Conservation (phyloP, 2,797 vertebrate species). For the Brachyrhaphis roseni region DNA sequence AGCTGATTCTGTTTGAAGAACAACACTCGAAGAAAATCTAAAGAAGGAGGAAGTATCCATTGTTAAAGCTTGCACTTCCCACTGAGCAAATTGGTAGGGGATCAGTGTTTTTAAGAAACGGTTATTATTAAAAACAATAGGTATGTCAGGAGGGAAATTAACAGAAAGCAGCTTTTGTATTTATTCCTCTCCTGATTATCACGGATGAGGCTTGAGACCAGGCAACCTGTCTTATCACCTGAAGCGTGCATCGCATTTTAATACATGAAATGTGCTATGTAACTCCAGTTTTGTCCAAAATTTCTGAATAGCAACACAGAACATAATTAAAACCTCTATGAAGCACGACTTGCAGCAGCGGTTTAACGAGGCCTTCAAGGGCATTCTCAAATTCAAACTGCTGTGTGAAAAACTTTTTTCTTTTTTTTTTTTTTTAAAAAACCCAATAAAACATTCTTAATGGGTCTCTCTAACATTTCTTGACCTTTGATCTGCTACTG, state of each 20-base stretch:
- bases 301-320: slow-evolving; percentile 44
- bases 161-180: slow-evolving; percentile 10
- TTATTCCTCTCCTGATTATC: slow-evolving; percentile 30
- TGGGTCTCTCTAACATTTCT: slow-evolving; percentile 41
- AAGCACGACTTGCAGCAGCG: slow-evolving; percentile 8
- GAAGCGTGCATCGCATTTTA: slow-evolving; percentile 46
- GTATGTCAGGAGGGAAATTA: slow-evolving; percentile 26
- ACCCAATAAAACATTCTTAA: slow-evolving; percentile 35
- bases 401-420: slow-evolving; percentile 30
- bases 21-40: not conserved
- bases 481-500: slow-evolving; percentile 46
- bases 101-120: not conserved
- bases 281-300: slow-evolving; percentile 38
- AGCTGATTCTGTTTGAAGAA: not conserved
- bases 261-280: slow-evolving; percentile 21
- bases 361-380: slow-evolving; percentile 52
- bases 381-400: slow-evolving; percentile 29
- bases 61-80: not conserved
- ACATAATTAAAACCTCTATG: slow-evolving; percentile 26
- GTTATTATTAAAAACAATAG: slow-evolving; percentile 19
- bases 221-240: slow-evolving; percentile 37
- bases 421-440: not conserved
- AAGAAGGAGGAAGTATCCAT: not conserved
- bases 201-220: slow-evolving; percentile 36
- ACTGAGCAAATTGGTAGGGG: not conserved